Conservation (phyloP, 2,113 vertebrate genomes). For the Vombatus ursinus region DNA sequence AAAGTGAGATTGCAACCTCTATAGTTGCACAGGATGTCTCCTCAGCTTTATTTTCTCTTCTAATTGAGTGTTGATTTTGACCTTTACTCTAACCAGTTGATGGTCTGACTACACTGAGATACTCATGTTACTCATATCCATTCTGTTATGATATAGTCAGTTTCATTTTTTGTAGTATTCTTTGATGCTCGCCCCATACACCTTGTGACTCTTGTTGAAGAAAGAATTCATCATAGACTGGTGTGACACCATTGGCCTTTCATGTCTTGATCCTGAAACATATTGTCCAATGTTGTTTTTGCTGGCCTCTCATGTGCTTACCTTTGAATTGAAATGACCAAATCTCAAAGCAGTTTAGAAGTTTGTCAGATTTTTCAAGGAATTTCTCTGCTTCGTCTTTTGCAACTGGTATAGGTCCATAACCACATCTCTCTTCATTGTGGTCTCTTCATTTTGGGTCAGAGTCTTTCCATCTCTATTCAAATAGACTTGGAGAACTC, state of each 20-base stretch:
- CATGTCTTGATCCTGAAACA: neutral
- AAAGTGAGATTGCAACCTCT: neutral
- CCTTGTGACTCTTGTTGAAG: neutral
- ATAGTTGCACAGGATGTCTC: neutral
- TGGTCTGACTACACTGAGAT: neutral
- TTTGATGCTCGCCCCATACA: neutral
- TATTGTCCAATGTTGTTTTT: neutral
- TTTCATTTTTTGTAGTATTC: neutral
- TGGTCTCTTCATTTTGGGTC: neutral
- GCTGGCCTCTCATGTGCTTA: neutral
- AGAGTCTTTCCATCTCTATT: neutral
- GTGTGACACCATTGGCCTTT: neutral
- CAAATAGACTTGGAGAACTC: neutral
- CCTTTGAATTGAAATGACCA: neutral
- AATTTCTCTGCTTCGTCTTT: neutral
- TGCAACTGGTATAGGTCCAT: neutral
- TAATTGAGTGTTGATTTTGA: neutral
- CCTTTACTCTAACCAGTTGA: neutral
- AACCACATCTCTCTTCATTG: neutral
- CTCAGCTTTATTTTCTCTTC: neutral
- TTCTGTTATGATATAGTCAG: neutral
- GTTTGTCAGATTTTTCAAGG: neutral
- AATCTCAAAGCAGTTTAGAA: neutral
- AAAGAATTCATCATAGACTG: neutral
- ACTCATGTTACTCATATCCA: neutral